Conservation (phyloP, 2,797 vertebrate genomes). For the Sebastes iracundus region DNA sequence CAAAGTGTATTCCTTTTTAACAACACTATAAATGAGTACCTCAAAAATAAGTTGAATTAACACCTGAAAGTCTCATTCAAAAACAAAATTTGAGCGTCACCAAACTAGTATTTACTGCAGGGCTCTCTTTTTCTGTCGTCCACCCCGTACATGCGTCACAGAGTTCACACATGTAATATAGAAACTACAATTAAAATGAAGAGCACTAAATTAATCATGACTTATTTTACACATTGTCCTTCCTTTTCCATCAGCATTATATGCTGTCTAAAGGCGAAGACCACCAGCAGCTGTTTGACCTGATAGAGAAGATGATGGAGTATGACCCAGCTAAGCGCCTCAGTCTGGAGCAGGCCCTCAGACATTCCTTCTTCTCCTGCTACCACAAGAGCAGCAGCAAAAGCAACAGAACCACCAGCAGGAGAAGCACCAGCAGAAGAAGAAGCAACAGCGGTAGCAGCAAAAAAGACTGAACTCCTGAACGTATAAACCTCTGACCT, state of each 20-base stretch:
- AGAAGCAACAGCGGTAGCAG: slow-evolving; percentile 44
- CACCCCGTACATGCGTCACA: not conserved
- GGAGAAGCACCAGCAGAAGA: slow-evolving; percentile 28
- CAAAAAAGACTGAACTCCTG: slow-evolving; percentile 44
- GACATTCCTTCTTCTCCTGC: slow-evolving; percentile 86
- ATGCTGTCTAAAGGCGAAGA: slow-evolving; percentile 84
- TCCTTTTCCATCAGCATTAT: slow-evolving; percentile 79
- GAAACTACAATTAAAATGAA: not conserved
- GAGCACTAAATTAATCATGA: not conserved
- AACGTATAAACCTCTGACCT: slow-evolving; percentile 1
- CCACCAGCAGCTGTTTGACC: slow-evolving; percentile 88
- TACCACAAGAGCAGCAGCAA: slow-evolving; percentile 59
- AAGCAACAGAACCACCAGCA: slow-evolving; percentile 37
- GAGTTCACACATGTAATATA: not conserved
- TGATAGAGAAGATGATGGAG: slow-evolving; percentile 89
- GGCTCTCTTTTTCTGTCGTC: not conserved
- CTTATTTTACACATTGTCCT: not conserved
- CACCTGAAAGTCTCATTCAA: not conserved
- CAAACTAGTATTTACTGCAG: not conserved
- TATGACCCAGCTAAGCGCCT: slow-evolving; percentile 88
- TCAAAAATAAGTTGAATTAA: not conserved
- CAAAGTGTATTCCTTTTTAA: not conserved
- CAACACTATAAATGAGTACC: not conserved
- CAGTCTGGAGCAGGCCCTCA: slow-evolving; percentile 85
- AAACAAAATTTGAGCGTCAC: not conserved